These are phyloP conservation scores for Narcine bancroftii DNA, from an alignment of 2,113 vertebrate genomes.

Conservation along the genomic window DNA sequence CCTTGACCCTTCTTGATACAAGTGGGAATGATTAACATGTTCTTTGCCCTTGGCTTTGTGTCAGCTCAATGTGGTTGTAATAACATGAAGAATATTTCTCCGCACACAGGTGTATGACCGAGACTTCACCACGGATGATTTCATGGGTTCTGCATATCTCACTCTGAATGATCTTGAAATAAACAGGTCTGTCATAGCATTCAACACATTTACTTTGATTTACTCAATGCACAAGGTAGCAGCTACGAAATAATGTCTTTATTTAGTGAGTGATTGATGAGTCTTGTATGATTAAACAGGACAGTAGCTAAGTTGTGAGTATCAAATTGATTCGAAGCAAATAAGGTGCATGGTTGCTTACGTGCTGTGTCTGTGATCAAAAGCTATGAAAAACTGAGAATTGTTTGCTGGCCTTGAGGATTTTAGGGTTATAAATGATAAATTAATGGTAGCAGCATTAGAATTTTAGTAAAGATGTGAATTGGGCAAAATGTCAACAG, in stretches of 20 bases:
- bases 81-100: neutral
- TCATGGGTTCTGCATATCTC: slow-evolving; percentile 80
- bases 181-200: slow-evolving; percentile 64
- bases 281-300: neutral
- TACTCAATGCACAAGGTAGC: neutral
- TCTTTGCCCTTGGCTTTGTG: neutral
- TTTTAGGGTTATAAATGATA: slow-evolving; percentile 30
- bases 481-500: neutral
- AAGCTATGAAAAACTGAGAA: slow-evolving; percentile 24
- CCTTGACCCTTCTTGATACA: neutral
- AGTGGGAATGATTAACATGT: neutral
- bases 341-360: slow-evolving; percentile 11
- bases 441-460: slow-evolving; percentile 14
- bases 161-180: slow-evolving; percentile 65
- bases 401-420: slow-evolving; percentile 13
- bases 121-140: slow-evolving; percentile 81
- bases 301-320: neutral
- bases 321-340: neutral
- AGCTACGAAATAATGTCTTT: neutral
- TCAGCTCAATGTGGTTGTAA: neutral
- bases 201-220: neutral
- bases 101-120: slow-evolving; percentile 78
- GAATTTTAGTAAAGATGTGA: neutral
- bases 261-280: neutral
- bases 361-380: neutral